Evolutionary conservation across 2,113 vertebrate genomes (phyloP).

Genomic region (Pseudorectes ferrugineus): DNA sequence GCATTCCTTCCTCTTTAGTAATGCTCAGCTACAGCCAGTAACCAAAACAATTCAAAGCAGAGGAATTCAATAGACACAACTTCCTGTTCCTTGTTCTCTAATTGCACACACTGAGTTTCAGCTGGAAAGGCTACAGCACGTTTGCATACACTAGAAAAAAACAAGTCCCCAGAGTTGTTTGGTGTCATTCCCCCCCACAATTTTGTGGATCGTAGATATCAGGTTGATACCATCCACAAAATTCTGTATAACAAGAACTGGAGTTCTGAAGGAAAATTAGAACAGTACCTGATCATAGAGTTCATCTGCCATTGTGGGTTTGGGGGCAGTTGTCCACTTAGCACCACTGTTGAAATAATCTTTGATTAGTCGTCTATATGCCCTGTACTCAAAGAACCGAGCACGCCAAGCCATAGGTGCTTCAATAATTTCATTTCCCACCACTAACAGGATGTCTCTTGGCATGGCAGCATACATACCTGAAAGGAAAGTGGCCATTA

Average conservation of each 20-base stretch:
- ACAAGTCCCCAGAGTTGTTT: background rate
- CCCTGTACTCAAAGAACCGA: constrained; percentile 97
- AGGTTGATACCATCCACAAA: background rate
- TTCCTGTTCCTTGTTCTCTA: background rate
- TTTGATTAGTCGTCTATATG: constrained; percentile 92
- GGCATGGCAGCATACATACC: constrained; percentile 99
- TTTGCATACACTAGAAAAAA: background rate
- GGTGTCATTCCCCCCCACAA: rapidly evolving
- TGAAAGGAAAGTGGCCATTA: constrained; percentile 42
- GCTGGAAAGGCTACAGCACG: background rate
- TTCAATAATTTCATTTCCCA: constrained; percentile 98
- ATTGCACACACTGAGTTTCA: background rate
- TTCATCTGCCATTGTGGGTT: constrained; percentile 93
- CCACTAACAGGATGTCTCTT: constrained; percentile 92
- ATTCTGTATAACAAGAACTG: background rate
- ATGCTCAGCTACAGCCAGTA: background rate
- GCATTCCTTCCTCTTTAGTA: background rate
- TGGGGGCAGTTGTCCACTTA: constrained; percentile 97
- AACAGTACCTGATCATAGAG: constrained; percentile 89
- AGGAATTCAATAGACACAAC: background rate
- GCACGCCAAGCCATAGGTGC: constrained; percentile 98
- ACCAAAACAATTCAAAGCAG: background rate
- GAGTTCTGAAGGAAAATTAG: background rate
- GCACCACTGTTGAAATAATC: constrained; percentile 93
- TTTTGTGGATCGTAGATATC: background rate